Percentiles rank a stretch among this genome's conserved stretches.
These are phyloP conservation scores for Yoshiicerus persimilis DNA, from an alignment of 1,140 invertebrate species.

Conservation along the genomic window DNA sequence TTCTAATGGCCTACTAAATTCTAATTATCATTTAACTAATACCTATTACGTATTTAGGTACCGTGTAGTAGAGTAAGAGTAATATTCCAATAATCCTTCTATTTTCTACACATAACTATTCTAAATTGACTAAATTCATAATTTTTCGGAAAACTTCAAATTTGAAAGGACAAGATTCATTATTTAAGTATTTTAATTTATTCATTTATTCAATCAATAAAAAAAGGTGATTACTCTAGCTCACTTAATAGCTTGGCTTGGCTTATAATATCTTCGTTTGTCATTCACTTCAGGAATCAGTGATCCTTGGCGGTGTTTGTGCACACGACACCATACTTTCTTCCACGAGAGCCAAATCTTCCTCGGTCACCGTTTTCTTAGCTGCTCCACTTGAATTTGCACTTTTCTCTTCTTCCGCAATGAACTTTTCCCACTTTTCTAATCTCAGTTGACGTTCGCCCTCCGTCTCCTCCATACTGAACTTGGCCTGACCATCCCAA, in stretches of 20 bases:
- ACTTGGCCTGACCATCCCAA: slow-evolving; percentile 88
- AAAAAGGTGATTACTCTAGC: neutral
- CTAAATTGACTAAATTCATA: no score
- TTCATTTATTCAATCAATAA: neutral
- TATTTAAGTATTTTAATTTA: neutral
- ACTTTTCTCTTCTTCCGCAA: slow-evolving; percentile 61
- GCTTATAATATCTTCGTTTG: neutral
- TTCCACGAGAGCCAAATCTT: neutral
- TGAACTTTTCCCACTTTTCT: slow-evolving; percentile 84
- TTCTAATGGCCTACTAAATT: neutral
- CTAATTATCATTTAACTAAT: neutral
- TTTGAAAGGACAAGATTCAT: neutral
- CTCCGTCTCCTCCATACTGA: slow-evolving; percentile 83
- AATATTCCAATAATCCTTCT: no score
- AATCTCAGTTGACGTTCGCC: slow-evolving; percentile 78
- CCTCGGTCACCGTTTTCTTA: neutral
- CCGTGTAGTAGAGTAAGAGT: no score
- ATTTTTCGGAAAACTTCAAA: no score
- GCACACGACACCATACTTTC: neutral
- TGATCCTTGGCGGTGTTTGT: neutral
- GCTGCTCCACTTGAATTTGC: neutral
- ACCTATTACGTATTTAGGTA: no score
- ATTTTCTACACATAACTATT: no score
- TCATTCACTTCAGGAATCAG: neutral
- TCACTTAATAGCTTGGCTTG: neutral